Conservation (phyloP, 53 echinoderm and acorn worm genomes). For the Arbacia lixula region DNA sequence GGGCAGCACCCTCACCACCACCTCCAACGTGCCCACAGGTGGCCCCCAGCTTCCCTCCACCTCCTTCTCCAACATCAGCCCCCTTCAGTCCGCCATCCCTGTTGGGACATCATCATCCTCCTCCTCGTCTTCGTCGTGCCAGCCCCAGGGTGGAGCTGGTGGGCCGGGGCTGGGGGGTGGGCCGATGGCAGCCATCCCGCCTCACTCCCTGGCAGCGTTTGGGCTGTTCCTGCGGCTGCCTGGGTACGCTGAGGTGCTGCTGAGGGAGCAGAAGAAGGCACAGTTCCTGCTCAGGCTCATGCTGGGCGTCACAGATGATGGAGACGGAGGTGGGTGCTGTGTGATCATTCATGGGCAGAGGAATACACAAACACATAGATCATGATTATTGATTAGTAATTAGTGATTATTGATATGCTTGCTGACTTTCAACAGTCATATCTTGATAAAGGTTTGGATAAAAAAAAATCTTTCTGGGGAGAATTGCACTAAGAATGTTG, state of each 20-base stretch:
- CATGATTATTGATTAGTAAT: no score
- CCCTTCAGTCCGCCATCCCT: neutral
- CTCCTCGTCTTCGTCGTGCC: constrained; percentile 26
- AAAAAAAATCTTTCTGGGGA: no score
- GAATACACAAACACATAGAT: no score
- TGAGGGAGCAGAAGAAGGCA: constrained; percentile 96
- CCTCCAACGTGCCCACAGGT: constrained; percentile 28
- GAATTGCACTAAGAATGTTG: no score
- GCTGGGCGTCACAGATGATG: constrained; percentile 93
- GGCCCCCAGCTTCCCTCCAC: constrained; percentile 1
- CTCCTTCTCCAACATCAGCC: constrained; percentile 25
- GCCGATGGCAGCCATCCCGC: constrained; percentile 80
- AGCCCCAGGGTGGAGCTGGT: constrained; percentile 2
- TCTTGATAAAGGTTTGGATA: no score
- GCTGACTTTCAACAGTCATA: no score
- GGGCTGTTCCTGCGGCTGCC: constrained; percentile 95
- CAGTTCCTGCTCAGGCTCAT: constrained; percentile 90
- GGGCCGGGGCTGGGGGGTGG: constrained; percentile 34
- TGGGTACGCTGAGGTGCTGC: constrained; percentile 95
- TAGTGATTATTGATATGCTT: no score
- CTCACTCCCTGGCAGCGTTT: constrained; percentile 98
- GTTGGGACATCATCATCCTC: constrained; percentile 1
- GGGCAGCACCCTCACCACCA: constrained; percentile 51
- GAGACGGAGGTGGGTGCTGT: constrained; percentile 96
- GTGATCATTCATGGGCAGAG: no score